Evolutionary conservation across 2,113 vertebrate species (phyloP), one percentile per base, ranked within the genome.

Genomic region (Odocoileus hemionus): DNA sequence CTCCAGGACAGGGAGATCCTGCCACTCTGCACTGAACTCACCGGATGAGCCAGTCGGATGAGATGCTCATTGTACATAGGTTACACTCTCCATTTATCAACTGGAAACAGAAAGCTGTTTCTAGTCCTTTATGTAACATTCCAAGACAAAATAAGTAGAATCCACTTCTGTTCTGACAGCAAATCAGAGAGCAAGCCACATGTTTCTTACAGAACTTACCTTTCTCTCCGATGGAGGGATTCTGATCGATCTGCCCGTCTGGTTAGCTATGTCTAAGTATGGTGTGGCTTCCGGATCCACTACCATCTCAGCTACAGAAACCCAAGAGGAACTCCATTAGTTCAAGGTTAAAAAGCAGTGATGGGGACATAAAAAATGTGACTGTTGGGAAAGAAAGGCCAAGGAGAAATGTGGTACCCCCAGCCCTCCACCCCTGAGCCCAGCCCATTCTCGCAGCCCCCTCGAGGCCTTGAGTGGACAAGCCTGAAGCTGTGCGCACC

Each of bases 241-340:
- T 86, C 97, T 97, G 28, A 99, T 99, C 0, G 99, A 99, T 92
- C 99, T 99, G 97, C 99, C 99, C 64, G 99, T 99, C 98, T 99
- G 99, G 98, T 99, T 99, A 1, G 99, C 99, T 54, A 99, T 99
- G 98, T 99, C 99, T 86, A 99, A 98, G 93, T 99, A 99, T 0
- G 99, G 99, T 6, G 89, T 97, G 23, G 98, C 98, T 54, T 99
- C 98, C 1, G 99, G 97, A 97, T 99, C 99, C 9, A 99, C 94
- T 92, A 96, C 99, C 89, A 98, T 99, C 96, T 99, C 99, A 33
- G 99, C 99, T 99, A 98, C 83, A 96, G 98, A 26, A 2, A 98
- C 0, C 64, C 97, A 74, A 93, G n/a, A 84, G 4, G 2, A 94
- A 1, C 67, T 39, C 21, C 17, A 30, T 21, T 82, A 14, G 45